Conservation (phyloP, 2,113 vertebrate genomes). For the human (Homo sapiens) region GRCh38 chr17:74727501-74728000, state of each 20-base stretch:
- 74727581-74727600: fast-evolving
- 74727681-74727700: not conserved
- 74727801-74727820: no score
- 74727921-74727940: no score
- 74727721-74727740: not conserved
- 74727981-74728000: no score
- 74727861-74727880: no score
- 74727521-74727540: not conserved
- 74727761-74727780: not conserved
- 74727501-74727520: not conserved
- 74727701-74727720: not conserved
- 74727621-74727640: not conserved
- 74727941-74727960: no score
- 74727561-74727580: not conserved
- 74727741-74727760: not conserved
- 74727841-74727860: no score
- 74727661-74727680: fast-evolving
- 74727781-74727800: not conserved
- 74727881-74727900: not conserved
- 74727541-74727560: not conserved
- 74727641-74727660: fast-evolving
- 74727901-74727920: not conserved
- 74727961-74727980: no score
- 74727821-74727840: no score
- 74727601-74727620: fast-evolving